These are phyloP conservation scores for Aspiorhynchus laticeps DNA, from an alignment of 2,113 vertebrate genomes.

Conservation along the genomic window DNA sequence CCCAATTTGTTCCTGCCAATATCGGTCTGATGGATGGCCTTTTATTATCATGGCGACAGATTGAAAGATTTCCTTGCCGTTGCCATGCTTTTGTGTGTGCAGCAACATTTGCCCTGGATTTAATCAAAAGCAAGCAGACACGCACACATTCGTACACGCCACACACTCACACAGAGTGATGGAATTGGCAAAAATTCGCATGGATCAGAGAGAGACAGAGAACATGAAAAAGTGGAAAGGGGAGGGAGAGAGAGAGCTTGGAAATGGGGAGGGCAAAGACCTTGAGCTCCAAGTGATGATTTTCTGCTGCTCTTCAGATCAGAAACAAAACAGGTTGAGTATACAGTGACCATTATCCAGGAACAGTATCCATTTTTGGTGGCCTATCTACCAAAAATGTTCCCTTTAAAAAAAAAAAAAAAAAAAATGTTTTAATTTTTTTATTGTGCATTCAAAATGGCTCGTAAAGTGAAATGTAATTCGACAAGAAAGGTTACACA, in stretches of 20 bases:
- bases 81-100: conserved; percentile 53
- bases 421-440: too few relatives aligned
- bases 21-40: conserved; percentile 57
- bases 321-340: conserved; percentile 18
- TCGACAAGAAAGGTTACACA: not conserved
- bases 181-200: conserved; percentile 55
- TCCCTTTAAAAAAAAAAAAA: too few relatives aligned
- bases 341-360: not conserved
- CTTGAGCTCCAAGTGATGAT: conserved; percentile 45
- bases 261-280: conserved; percentile 21
- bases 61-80: conserved; percentile 62
- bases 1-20: conserved; percentile 60
- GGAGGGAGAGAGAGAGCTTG: conserved; percentile 8
- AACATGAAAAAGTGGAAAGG: conserved; percentile 3
- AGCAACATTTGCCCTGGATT: conserved; percentile 58
- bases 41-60: conserved; percentile 62
- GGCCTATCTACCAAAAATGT: not conserved
- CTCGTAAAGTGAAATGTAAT: not conserved
- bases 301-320: conserved; percentile 54
- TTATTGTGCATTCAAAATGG: not conserved
- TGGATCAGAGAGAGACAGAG: conserved; percentile 46
- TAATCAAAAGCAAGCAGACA: conserved; percentile 66
- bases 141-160: conserved; percentile 27
- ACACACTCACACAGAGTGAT: conserved; percentile 50
- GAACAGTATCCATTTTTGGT: not conserved